phyloP scores from a whole-genome alignment of 2,113 vertebrate species.

The Callopanchax toddi region DNA sequence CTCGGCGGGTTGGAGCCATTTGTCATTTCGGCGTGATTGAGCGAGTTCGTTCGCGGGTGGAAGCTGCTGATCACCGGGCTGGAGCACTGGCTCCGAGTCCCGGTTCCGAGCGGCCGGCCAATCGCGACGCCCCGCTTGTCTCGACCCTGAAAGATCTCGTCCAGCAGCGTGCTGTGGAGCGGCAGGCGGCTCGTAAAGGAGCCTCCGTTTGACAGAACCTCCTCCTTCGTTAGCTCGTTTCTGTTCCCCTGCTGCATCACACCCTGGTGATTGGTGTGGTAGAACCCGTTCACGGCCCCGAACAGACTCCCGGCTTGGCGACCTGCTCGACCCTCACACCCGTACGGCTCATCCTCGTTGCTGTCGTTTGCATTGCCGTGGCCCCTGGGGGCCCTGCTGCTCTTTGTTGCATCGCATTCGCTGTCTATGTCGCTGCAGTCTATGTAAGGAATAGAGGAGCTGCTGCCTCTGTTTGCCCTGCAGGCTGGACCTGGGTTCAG shows the following conservation, averaged over 20 bases:
- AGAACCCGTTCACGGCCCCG: conserved; percentile 67
- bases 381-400: conserved; percentile 45
- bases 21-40: conserved; percentile 79
- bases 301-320: conserved; percentile 53
- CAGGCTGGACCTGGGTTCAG: conserved; percentile 96
- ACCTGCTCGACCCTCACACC: conserved; percentile 21
- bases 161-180: conserved; percentile 89
- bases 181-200: conserved; percentile 76
- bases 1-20: conserved; percentile 73
- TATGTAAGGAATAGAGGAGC: conserved; percentile 94
- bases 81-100: conserved; percentile 84
- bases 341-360: conserved; percentile 83
- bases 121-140: conserved; percentile 72
- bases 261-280: conserved; percentile 79
- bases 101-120: conserved; percentile 60
- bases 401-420: conserved; percentile 85
- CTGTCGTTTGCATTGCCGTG: conserved; percentile 84
- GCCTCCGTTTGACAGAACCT: conserved; percentile 66
- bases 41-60: conserved; percentile 81
- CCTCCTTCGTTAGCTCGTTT: conserved; percentile 79
- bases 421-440: conserved; percentile 98
- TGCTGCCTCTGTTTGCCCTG: conserved; percentile 92
- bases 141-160: conserved; percentile 82
- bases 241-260: conserved; percentile 73
- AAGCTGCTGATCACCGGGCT: conserved; percentile 84